Base-by-base conservation (phyloP, 2,113 vertebrate species). In the Cryptotis parvus region DNA sequence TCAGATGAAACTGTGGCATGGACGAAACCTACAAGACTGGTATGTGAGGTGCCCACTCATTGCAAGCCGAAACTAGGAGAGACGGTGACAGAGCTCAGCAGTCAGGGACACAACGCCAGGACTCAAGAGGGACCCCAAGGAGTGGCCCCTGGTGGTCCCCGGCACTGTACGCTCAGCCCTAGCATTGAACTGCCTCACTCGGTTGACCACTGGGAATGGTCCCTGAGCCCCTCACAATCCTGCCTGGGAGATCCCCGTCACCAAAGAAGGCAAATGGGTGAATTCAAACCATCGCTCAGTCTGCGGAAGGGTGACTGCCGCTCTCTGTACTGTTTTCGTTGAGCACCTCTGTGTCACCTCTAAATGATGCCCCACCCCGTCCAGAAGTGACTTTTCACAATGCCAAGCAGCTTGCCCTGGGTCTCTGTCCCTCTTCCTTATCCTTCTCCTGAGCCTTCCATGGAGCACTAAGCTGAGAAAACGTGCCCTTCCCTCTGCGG, bases 371-470 rank as follows among this genome's bases (percentile, higher is more conserved):
- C 43, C 45, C 2, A 18, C 18, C 29, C 14, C 11, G 14, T 49
- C 45, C 45, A 49, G 79, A 41, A 7, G 31, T 45, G 18, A 81
- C 45, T 79, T 89, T 79, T 72, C 20, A 82, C 49, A 94, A 83
- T 68, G 49, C 31, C 77, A 78, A 24, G 41, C 20, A 49, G 10
- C 18, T 22, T 3, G 35, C 35, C 52, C 27, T 65, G 63, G 26
- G 3, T 10, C 10, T 29, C 27, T 65, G 26, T 1, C 63, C 29
- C 63, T 45, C 58, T 9, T 37, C 76, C 8, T 69, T 39, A n/a
- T 43, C 39, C 22, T 37, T 61, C 70, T 86, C 75, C 9, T 18
- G 49, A 74, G 49, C 6, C 18, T 73, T 49, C n/a, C 1, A 35
- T 45, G 24, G 77, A 84, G 77, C 27, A 24, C 65, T 37, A 77